Percentiles rank a stretch among this genome's conserved stretches.
phyloP scores from a whole-genome alignment of 2,113 vertebrate genomes.

The Noctilio leporinus region DNA sequence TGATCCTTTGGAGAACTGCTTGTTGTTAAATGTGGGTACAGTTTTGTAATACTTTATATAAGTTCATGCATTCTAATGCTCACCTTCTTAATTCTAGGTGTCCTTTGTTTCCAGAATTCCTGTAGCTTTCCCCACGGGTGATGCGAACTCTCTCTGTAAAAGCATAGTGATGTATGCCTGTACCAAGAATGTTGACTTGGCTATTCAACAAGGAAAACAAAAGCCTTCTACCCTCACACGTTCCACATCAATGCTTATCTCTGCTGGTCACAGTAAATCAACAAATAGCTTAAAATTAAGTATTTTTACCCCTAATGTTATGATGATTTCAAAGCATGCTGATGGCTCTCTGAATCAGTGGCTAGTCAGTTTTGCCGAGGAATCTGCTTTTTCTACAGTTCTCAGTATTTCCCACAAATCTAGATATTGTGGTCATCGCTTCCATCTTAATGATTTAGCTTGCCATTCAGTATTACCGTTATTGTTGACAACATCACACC shows the following conservation, averaged over 20 bases:
- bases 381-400: slow-evolving; percentile 96
- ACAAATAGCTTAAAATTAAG: slow-evolving; percentile 90
- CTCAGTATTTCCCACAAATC: slow-evolving; percentile 98
- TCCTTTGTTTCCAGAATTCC: slow-evolving; percentile 98
- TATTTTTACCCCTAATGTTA: slow-evolving; percentile 96
- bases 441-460: slow-evolving; percentile 97
- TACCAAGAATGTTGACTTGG: slow-evolving; percentile 96
- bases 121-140: slow-evolving; percentile 95
- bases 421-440: slow-evolving; percentile 97
- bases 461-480: slow-evolving; percentile 96
- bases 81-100: slow-evolving; percentile 82
- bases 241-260: slow-evolving; percentile 90
- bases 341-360: slow-evolving; percentile 98
- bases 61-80: slow-evolving; percentile 14
- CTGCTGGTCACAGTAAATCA: slow-evolving; percentile 84
- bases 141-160: slow-evolving; percentile 96
- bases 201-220: slow-evolving; percentile 94
- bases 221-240: slow-evolving; percentile 84
- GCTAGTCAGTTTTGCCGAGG: slow-evolving; percentile 96
- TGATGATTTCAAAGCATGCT: slow-evolving; percentile 98
- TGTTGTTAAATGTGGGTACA: not conserved
- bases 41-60: not conserved
- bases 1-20: not conserved
- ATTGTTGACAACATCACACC: slow-evolving; percentile 96
- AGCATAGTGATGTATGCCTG: slow-evolving; percentile 98